Evolutionary conservation across 2,888 invertebrate genomes (phyloP).

Genomic region (Rhaphigaster nebulosa): DNA sequence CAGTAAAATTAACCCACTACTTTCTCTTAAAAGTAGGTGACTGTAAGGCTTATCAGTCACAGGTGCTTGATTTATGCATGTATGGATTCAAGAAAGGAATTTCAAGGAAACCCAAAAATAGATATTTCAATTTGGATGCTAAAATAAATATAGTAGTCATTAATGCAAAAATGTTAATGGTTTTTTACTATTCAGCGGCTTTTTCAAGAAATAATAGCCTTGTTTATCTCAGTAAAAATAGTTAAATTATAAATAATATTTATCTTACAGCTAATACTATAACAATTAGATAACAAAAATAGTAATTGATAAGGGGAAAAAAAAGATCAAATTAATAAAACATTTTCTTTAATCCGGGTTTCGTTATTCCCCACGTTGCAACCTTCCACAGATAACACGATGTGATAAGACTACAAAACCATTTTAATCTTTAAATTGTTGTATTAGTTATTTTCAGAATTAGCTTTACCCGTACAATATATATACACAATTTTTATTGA

Average conservation of each 20-base stretch:
- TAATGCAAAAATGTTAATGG: neutral
- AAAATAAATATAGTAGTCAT: neutral
- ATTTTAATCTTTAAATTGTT: neutral
- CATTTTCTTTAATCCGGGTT: neutral
- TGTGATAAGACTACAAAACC: neutral
- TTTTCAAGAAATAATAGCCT: neutral
- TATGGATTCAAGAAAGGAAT: neutral
- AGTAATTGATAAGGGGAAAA: neutral
- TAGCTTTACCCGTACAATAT: neutral
- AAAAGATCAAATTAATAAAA: neutral
- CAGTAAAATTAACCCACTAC: neutral
- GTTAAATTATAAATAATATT: neutral
- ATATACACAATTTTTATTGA: neutral
- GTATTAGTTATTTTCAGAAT: neutral
- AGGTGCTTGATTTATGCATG: neutral
- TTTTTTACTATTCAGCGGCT: neutral
- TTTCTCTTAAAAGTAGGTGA: slow-evolving; percentile 36
- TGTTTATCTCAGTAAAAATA: neutral
- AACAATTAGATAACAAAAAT: neutral
- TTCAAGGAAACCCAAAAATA: neutral
- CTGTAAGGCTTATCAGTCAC: slow-evolving; percentile 19
- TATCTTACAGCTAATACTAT: neutral
- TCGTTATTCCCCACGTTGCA: neutral
- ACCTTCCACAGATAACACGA: neutral
- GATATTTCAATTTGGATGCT: neutral